A percentile compares a stretch with the other conserved stretches of the same genome.
phyloP scores from a whole-genome alignment of 1,140 invertebrate genomes.

The Habropoda laboriosa region DNA sequence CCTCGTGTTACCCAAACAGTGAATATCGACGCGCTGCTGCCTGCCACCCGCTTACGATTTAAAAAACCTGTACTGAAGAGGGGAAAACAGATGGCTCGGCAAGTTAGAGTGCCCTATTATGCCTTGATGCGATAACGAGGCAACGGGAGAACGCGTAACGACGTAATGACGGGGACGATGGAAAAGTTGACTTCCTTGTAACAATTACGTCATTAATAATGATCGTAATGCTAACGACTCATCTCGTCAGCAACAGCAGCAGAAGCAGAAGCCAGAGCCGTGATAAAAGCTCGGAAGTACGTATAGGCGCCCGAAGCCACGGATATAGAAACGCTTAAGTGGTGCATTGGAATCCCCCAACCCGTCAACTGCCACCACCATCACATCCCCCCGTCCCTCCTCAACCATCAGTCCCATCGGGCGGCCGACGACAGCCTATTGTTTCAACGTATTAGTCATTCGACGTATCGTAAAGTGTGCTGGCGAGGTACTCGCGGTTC shows the following conservation, averaged over 20 bases:
- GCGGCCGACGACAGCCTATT: constrained; percentile 80
- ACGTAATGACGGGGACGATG: constrained; percentile 65
- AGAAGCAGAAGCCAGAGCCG: constrained; percentile 67
- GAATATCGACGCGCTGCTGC: constrained; percentile 37
- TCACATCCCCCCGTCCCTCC: constrained; percentile 57
- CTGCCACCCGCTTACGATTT: constrained; percentile 25
- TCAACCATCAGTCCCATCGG: constrained; percentile 75
- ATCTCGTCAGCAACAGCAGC: constrained; percentile 39
- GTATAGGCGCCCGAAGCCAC: constrained; percentile 72
- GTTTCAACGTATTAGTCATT: constrained; percentile 83
- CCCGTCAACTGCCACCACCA: constrained; percentile 61
- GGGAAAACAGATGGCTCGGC: constrained; percentile 48
- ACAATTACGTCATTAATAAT: constrained; percentile 71
- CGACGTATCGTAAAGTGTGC: constrained; percentile 81
- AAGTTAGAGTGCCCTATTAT: constrained; percentile 63
- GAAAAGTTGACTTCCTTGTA: constrained; percentile 71
- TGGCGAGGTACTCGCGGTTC: constrained; percentile 69
- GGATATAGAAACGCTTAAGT: constrained; percentile 81
- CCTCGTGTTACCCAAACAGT: constrained; percentile 44
- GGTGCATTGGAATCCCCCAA: constrained; percentile 81
- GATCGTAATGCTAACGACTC: constrained; percentile 65
- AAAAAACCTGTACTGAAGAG: constrained; percentile 27
- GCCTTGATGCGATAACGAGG: constrained; percentile 58
- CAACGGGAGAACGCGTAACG: constrained; percentile 53
- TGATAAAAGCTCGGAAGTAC: constrained; percentile 80